phyloP scores from a whole-genome alignment of 2,797 vertebrate genomes.

The Ataeniobius toweri region DNA sequence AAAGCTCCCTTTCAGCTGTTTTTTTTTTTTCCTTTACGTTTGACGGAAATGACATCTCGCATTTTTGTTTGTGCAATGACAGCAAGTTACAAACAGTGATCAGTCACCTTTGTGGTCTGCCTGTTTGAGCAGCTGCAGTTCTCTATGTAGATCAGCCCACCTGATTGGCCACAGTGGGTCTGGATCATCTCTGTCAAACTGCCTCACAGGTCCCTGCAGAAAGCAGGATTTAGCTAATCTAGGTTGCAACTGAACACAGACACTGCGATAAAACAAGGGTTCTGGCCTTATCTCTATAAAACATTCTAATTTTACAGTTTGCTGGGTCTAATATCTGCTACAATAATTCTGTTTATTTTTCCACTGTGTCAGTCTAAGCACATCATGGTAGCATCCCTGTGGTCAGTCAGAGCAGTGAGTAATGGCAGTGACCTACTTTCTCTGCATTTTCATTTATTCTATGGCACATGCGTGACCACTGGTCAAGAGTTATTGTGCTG shows the following conservation, averaged over 20 bases:
- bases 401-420: conserved; percentile 19
- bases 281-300: neutral
- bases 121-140: conserved; percentile 84
- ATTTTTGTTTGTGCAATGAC: conserved; percentile 50
- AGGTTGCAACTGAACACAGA: conserved; percentile 68
- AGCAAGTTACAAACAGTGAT: conserved; percentile 15
- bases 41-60: neutral
- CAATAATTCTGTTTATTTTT: conserved; percentile 19
- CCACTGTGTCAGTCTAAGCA: conserved; percentile 34
- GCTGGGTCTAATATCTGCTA: neutral
- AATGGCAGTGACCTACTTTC: conserved; percentile 48
- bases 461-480: conserved; percentile 61
- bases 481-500: conserved; percentile 63
- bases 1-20: conserved; percentile 2
- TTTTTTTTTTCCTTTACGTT: conserved; percentile 24
- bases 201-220: conserved; percentile 73
- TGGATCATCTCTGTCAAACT: conserved; percentile 55
- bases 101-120: conserved; percentile 85
- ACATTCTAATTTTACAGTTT: neutral
- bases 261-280: neutral
- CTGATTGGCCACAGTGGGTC: conserved; percentile 36
- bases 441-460: conserved; percentile 70
- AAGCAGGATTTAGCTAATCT: conserved; percentile 67
- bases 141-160: conserved; percentile 77
- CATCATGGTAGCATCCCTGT: conserved; percentile 15